Percentiles rank a stretch among this genome's conserved stretches.
Conservation (phyloP, 53 echinoderm and acorn worm genomes). For the Zoroaster sp. region DNA sequence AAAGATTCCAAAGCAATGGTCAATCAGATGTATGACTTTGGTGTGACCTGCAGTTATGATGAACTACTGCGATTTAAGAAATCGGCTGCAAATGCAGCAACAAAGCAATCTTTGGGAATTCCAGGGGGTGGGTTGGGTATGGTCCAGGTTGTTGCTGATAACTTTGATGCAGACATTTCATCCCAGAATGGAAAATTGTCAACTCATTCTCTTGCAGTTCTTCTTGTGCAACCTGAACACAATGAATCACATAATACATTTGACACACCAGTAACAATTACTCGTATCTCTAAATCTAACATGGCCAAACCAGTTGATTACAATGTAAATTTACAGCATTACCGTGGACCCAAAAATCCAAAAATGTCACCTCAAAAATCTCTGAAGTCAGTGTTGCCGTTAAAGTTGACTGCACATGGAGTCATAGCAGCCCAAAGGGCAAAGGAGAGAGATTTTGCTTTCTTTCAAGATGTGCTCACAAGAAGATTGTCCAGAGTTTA, state of each 20-base stretch:
- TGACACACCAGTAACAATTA: too few species aligned
- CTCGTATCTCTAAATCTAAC: too few species aligned
- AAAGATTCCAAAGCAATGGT: too few species aligned
- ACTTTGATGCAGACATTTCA: constrained; percentile 70
- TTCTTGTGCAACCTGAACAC: too few species aligned
- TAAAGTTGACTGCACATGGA: constrained; percentile 45
- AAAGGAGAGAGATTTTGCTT: constrained; percentile 15
- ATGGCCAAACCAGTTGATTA: constrained; percentile 34
- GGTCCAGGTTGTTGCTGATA: constrained; percentile 64
- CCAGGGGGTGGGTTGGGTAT: constrained; percentile 40
- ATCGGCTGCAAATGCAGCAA: constrained; percentile 51
- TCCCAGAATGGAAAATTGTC: constrained; percentile 59
- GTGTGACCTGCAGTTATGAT: too few species aligned
- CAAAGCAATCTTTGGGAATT: constrained; percentile 18
- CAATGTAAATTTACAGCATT: constrained; percentile 35
- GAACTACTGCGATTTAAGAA: constrained; percentile 65
- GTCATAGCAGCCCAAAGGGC: constrained; percentile 33
- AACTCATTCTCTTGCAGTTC: too few species aligned
- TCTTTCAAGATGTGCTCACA: constrained; percentile 25
- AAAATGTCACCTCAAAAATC: neutral
- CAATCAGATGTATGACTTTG: too few species aligned
- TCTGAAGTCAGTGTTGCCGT: constrained; percentile 33
- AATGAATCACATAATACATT: too few species aligned
- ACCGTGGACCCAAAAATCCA: neutral
- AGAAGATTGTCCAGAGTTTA: constrained; percentile 60